Evolutionary conservation across 2,113 vertebrate genomes (phyloP).

Genomic region (Corythornis cristatus): DNA sequence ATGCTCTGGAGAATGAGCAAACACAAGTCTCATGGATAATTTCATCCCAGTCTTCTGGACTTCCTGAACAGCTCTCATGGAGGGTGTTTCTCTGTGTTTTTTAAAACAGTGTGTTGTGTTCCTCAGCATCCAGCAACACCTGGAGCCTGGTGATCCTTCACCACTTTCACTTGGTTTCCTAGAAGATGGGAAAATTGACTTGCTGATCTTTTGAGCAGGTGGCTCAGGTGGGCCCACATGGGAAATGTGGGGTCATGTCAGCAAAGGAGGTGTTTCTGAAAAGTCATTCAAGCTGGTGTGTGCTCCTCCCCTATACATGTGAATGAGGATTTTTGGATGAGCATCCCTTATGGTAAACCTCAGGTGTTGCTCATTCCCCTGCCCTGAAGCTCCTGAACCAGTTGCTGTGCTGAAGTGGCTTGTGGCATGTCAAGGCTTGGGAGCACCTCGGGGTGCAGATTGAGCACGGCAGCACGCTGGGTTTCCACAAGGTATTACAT

Average conservation of each 20-base stretch:
- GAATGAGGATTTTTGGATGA: not conserved
- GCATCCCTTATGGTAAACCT: not conserved
- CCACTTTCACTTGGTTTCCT: not conserved
- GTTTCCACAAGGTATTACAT: not conserved
- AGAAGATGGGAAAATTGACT: not conserved
- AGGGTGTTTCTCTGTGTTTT: not conserved
- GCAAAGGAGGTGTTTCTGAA: not conserved
- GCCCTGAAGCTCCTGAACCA: not conserved
- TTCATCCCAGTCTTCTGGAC: not conserved
- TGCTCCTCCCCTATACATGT: rapidly evolving
- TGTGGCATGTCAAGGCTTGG: not conserved
- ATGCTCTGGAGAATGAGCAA: not conserved
- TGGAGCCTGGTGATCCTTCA: not conserved
- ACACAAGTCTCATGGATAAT: not conserved
- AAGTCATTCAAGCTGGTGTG: not conserved
- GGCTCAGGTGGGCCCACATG: rapidly evolving
- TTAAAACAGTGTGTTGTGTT: not conserved
- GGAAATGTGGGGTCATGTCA: not conserved
- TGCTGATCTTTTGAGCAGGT: not conserved
- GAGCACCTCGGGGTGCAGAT: not conserved
- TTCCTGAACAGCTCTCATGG: not conserved
- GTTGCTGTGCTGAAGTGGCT: not conserved
- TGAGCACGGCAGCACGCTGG: not conserved
- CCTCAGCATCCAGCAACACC: not conserved
- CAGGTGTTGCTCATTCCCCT: not conserved